These are phyloP conservation scores for Phanerotoma sp. DNA, from an alignment of 2,888 invertebrate genomes.

Conservation along the genomic window DNA sequence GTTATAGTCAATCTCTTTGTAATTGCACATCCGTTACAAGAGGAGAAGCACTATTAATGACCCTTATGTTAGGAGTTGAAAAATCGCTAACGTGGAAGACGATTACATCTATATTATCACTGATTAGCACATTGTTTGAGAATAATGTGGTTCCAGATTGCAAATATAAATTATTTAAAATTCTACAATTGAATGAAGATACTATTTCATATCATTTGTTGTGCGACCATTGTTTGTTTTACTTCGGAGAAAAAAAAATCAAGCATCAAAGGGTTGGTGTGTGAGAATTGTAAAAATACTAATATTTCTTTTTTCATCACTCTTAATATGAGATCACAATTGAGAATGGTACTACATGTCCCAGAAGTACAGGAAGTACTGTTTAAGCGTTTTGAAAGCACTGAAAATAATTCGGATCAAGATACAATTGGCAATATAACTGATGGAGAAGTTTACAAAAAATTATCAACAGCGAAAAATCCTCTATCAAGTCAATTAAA, in stretches of 20 bases:
- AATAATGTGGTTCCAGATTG: not conserved
- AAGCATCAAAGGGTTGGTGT: not conserved
- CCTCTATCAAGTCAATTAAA: slow-evolving; percentile 1
- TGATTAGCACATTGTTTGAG: not conserved
- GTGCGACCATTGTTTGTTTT: not conserved
- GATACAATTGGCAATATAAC: not conserved
- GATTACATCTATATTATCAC: not conserved
- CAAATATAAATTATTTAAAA: not conserved
- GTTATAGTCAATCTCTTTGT: not conserved
- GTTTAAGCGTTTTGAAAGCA: not conserved
- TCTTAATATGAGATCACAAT: not conserved
- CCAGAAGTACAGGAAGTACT: not conserved
- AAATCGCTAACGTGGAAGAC: too few relatives aligned
- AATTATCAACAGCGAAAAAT: not conserved
- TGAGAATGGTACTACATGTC: not conserved
- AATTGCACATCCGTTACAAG: not conserved
- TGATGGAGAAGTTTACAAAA: slow-evolving; percentile 2
- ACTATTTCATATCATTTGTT: not conserved
- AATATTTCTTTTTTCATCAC: not conserved
- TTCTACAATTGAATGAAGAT: too few relatives aligned
- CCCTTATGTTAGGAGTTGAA: too few relatives aligned
- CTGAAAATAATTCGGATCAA: not conserved
- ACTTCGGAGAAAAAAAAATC: not conserved
- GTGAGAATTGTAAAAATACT: not conserved
- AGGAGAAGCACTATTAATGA: not conserved